Base-by-base conservation (phyloP, 2,888 invertebrate genomes). In the Malacosoma neustria region DNA sequence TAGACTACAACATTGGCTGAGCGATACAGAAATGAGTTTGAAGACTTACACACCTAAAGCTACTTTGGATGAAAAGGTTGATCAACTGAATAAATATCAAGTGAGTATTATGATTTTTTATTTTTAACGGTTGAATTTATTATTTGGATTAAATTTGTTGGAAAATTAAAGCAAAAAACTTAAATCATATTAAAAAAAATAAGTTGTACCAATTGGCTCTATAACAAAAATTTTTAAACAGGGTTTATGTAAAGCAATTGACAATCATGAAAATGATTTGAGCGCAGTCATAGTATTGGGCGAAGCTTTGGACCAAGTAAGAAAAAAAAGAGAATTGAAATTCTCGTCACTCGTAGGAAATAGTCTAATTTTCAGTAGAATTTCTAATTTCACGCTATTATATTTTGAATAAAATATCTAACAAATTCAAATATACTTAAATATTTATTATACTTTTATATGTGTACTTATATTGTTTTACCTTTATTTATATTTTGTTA, bases 51-150 rank as follows among this genome's bases (percentile, higher is more conserved):
- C 91, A 15, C 89, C 93, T 4, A 94, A 93, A 62, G 91, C 94
- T 32, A 93, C 94, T 0, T 80, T 96, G 14, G 95, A 96, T 51
- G 97, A 97, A 61, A 98, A 98, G 71, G 89, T 93, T 51, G 94
- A 95, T 47, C 97, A 97, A 68, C 88, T 95, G 29, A 93, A 93
- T 61, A 94, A 93, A 75, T 97, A 96, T 74, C 95, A 96, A 92
- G 95, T 94, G 84, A 72, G 73, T 57, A 32, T 14, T 34, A 31
- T 32, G 13, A 36, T 41, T 37, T 36, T 15, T 38, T 12, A n/a
- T n/a, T n/a, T n/a, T n/a, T n/a, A n/a, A n/a, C n/a, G n/a, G n/a
- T n/a, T n/a, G n/a, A n/a, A n/a, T n/a, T n/a, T n/a, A n/a, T n/a
- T n/a, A n/a, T n/a, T n/a, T n/a, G n/a, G n/a, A n/a, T n/a, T n/a